Evolutionary conservation across 2,113 vertebrate species (phyloP).

Genomic region (Epinephelus moara): DNA sequence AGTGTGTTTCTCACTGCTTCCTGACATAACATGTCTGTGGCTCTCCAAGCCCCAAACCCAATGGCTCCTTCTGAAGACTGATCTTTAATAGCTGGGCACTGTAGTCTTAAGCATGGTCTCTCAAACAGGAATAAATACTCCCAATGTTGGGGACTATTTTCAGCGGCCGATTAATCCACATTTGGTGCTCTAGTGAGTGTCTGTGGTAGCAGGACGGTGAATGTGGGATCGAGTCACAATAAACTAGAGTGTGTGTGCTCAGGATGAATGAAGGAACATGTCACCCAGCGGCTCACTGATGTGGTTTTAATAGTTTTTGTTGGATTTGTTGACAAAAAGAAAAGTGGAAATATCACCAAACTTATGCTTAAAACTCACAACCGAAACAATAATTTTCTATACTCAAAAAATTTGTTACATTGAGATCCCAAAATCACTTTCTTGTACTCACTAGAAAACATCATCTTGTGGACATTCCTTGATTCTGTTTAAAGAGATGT

Average conservation of each 20-base stretch:
- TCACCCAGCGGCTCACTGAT: neutral
- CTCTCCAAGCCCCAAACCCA: neutral
- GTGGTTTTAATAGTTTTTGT: neutral
- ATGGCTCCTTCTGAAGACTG: neutral
- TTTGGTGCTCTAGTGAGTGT: neutral
- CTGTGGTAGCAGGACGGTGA: neutral
- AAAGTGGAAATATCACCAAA: neutral
- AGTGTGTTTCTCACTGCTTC: too few species aligned
- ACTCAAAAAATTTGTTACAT: neutral
- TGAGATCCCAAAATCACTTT: neutral
- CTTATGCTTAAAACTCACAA: neutral
- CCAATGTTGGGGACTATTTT: neutral
- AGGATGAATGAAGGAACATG: neutral
- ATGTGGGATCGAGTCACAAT: neutral
- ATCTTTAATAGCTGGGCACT: neutral
- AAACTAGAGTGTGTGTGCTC: neutral
- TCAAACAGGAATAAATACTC: neutral
- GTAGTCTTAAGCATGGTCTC: neutral
- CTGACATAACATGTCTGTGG: neutral
- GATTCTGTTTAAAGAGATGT: neutral
- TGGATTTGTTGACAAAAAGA: conserved; percentile 16
- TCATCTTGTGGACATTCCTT: neutral
- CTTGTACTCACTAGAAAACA: neutral
- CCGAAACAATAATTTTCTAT: neutral
- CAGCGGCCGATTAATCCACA: neutral